These are phyloP conservation scores for Pachydiplax longipennis DNA, from an alignment of 2,888 invertebrate species.

Conservation along the genomic window DNA sequence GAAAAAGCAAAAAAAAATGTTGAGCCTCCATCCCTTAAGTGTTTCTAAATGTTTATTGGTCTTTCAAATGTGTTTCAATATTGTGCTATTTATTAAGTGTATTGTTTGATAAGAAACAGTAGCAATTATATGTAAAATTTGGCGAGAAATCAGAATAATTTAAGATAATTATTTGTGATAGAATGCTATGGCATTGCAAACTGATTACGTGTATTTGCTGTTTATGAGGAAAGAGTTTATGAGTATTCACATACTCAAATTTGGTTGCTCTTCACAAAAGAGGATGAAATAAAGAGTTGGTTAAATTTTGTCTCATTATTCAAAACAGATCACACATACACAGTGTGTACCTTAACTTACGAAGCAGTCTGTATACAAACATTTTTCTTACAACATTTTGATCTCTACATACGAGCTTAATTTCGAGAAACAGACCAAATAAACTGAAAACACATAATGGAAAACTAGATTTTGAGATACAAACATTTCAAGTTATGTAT, in stretches of 20 bases:
- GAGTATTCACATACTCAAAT: not conserved
- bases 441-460: no score
- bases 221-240: constrained; percentile 9
- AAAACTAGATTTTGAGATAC: no score
- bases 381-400: no score
- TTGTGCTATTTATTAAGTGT: not conserved
- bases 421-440: no score
- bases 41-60: not conserved
- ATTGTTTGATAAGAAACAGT: not conserved
- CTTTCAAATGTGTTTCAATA: not conserved
- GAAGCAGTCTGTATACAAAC: no score
- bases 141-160: not conserved
- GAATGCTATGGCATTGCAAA: not conserved
- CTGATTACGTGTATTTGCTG: not conserved
- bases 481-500: no score
- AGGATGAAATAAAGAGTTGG: constrained; percentile 19
- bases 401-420: no score
- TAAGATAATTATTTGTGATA: not conserved
- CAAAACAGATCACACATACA: no score
- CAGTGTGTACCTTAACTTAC: no score
- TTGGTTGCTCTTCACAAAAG: not conserved
- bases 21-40: not conserved
- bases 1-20: not conserved
- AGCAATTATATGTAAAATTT: constrained; percentile 4
- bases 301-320: not conserved